Evolutionary conservation across 2,113 vertebrate species (phyloP).

Genomic region (Cyphomyrus discorhynchus): DNA sequence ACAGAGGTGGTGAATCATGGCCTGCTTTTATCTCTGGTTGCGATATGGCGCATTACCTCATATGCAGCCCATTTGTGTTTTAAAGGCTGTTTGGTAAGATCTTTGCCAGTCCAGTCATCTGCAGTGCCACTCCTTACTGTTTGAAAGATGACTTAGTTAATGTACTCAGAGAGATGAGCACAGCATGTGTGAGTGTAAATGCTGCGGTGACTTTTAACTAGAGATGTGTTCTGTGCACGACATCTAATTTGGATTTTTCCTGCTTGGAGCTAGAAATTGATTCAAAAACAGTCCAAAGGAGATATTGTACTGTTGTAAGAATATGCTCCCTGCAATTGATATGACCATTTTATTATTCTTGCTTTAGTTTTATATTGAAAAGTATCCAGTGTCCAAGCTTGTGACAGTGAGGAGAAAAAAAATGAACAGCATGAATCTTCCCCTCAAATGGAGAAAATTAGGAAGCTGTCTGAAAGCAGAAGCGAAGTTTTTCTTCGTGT

Average conservation of each 20-base stretch:
- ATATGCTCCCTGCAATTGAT: neutral
- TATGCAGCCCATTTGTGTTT: neutral
- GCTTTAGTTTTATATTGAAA: neutral
- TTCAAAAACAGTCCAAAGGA: neutral
- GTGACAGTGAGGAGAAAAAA: neutral
- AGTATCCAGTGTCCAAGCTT: neutral
- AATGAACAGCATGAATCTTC: neutral
- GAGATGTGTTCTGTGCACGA: neutral
- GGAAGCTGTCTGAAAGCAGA: neutral
- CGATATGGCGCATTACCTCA: neutral
- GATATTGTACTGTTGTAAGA: neutral
- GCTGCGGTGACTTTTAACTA: neutral
- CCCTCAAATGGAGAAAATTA: neutral
- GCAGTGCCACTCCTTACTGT: neutral
- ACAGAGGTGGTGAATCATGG: neutral
- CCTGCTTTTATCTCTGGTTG: conserved; percentile 1
- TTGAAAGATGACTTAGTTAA: neutral
- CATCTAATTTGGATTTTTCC: neutral
- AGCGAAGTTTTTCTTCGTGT: neutral
- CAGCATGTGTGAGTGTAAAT: neutral
- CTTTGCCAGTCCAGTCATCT: neutral
- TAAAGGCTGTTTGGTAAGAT: neutral
- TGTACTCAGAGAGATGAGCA: neutral
- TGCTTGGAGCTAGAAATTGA: neutral
- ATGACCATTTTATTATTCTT: neutral